Evolutionary conservation across 2,113 vertebrate species (phyloP).

Genomic region (Mola mola): DNA sequence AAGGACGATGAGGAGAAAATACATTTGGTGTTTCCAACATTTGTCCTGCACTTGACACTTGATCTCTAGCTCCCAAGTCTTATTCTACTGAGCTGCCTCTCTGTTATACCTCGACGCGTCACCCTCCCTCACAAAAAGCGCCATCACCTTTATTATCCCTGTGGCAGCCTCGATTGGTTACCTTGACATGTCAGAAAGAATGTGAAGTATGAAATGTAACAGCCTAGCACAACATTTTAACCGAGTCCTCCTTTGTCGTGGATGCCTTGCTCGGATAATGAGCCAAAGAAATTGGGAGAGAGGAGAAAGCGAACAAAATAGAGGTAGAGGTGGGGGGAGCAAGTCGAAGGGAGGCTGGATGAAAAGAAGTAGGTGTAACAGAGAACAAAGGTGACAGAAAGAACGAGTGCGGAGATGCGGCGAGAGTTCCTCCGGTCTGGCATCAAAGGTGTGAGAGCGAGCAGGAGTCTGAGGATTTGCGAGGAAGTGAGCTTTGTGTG

Average conservation of each 20-base stretch:
- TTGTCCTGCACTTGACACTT: slow-evolving; percentile 26
- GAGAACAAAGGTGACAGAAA: slow-evolving; percentile 29
- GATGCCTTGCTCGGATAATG: slow-evolving; percentile 46
- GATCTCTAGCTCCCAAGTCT: slow-evolving; percentile 5
- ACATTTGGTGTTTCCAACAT: slow-evolving; percentile 27
- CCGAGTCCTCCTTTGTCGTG: slow-evolving; percentile 23
- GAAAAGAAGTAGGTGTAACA: slow-evolving; percentile 19
- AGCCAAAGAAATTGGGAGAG: slow-evolving; percentile 30
- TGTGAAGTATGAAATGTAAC: slow-evolving; percentile 37
- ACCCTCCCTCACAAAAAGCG: slow-evolving; percentile 5
- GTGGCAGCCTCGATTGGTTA: slow-evolving; percentile 28
- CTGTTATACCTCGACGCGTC: slow-evolving; percentile 17
- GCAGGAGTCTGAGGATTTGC: slow-evolving; percentile 52
- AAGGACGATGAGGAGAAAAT: slow-evolving; percentile 30
- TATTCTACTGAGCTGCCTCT: slow-evolving; percentile 9
- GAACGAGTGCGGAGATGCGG: slow-evolving; percentile 6
- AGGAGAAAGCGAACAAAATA: not conserved
- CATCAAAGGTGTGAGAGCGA: slow-evolving; percentile 58
- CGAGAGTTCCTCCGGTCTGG: slow-evolving; percentile 3
- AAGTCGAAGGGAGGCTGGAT: slow-evolving; percentile 8
- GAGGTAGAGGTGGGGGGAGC: not conserved
- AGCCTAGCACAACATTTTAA: slow-evolving; percentile 54
- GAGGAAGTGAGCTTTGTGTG: slow-evolving; percentile 65
- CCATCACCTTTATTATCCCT: slow-evolving; percentile 31
- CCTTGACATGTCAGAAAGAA: slow-evolving; percentile 50